Conservation (phyloP, 2,113 vertebrate species). For the Lepus europaeus region DNA sequence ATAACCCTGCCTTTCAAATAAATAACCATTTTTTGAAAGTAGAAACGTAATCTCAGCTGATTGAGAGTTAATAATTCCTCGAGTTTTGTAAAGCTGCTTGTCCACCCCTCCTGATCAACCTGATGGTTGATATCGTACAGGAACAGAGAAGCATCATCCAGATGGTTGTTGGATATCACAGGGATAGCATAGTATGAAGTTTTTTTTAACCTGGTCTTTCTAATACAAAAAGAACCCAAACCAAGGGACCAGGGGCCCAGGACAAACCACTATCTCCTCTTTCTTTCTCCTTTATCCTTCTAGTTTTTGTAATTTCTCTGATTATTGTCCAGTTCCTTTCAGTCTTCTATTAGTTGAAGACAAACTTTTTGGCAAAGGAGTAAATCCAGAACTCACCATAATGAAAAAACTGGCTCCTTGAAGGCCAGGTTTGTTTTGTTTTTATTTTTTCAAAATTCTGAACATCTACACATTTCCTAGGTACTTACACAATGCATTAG, state of each 20-base stretch:
- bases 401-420: background rate
- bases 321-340: constrained; percentile 15
- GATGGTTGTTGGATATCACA: background rate
- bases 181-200: background rate
- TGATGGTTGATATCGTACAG: fast-evolving
- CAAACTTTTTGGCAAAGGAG: background rate
- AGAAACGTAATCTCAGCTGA: constrained; percentile 20
- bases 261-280: background rate
- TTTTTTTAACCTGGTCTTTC: background rate
- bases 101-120: background rate
- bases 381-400: constrained; percentile 12
- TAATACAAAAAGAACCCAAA: background rate
- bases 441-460: constrained; percentile 57
- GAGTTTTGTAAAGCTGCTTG: background rate
- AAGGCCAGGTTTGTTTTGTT: background rate
- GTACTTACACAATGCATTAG: background rate
- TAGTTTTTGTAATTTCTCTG: background rate
- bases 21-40: background rate
- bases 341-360: constrained; percentile 13
- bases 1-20: too few species aligned
- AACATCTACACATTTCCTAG: background rate
- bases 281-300: background rate
- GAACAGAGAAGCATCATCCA: background rate
- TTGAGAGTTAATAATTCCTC: background rate
- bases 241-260: background rate